Evolutionary conservation across 2,888 invertebrate species (phyloP), one percentile per base, ranked within the genome.

Genomic region (Lasioglossum oenotherae): DNA sequence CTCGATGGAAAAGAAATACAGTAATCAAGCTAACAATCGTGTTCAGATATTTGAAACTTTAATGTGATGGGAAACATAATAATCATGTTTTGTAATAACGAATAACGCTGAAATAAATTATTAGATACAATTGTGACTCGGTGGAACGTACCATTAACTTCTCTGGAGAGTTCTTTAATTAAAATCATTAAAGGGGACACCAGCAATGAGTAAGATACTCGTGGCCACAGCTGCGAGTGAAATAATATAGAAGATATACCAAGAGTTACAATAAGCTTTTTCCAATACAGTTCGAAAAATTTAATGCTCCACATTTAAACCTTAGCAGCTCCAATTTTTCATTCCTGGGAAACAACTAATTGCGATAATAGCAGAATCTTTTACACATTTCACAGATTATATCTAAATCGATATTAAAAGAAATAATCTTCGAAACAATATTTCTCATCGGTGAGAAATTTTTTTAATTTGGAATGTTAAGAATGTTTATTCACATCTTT

Each of bases 81-180:
- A 31, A 2, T 41, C 19, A 14, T 53, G 41, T 38, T 49, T 71
- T 41, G 8, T 38, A 35, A 16, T 35, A 76, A 46, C 23, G 41
- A 23, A 8, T 23, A 71, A n/a, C 12, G n/a, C n/a, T 57, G 12
- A n/a, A 57, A 38, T 19, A 27, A 44, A 41, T 44, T n/a, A 4
- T 16, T 14, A n/a, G 31, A 73, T 19, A 31, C 8, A 23, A 81
- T 38, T 27, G 16, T 10, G 31, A 23, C 46, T 41, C 5, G 53
- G 53, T 74, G 53, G 31, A 67, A 27, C 41, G 64, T 35, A 44
- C 67, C 53, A 23, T 38, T 53, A 44, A 31, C 67, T 69, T 53
- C 74, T 53, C 74, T 67, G 44, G 67, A 80, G 82, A 23, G 31
- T 60, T 46, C 72, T 82, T 81, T 83, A 75, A 81, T 83, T 81